Conservation (phyloP, 2,113 vertebrate genomes). For the Proteles cristata region DNA sequence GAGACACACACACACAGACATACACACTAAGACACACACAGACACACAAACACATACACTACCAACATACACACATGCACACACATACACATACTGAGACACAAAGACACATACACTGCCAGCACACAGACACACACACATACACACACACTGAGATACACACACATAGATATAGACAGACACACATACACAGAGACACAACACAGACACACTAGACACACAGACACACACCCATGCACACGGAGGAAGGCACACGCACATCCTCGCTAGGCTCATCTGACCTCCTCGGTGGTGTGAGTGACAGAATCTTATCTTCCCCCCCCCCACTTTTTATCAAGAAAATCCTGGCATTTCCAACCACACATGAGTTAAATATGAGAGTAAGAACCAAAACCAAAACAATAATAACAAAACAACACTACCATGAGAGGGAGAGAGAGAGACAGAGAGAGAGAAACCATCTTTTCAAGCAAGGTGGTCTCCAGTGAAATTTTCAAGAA, state of each 20-base stretch:
- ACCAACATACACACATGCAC: too few species aligned
- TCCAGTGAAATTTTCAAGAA: neutral
- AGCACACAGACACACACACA: neutral
- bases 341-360: slow-evolving; percentile 22
- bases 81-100: neutral
- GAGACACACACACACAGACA: neutral
- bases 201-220: neutral
- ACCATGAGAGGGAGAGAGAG: neutral
- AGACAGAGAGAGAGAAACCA: neutral
- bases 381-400: neutral
- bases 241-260: neutral
- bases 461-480: neutral
- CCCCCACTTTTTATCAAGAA: slow-evolving; percentile 7
- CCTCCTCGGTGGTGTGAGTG: neutral
- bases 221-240: neutral
- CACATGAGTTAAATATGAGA: neutral
- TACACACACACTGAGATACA: too few species aligned
- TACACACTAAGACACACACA: neutral
- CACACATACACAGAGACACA: fast-evolving
- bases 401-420: neutral
- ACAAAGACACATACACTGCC: neutral
- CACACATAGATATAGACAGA: neutral
- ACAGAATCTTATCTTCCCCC: neutral
- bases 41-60: neutral
- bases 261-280: neutral